These are phyloP conservation scores for Antechinus stuartii DNA, from an alignment of 2,113 vertebrate genomes.

Conservation along the genomic window DNA sequence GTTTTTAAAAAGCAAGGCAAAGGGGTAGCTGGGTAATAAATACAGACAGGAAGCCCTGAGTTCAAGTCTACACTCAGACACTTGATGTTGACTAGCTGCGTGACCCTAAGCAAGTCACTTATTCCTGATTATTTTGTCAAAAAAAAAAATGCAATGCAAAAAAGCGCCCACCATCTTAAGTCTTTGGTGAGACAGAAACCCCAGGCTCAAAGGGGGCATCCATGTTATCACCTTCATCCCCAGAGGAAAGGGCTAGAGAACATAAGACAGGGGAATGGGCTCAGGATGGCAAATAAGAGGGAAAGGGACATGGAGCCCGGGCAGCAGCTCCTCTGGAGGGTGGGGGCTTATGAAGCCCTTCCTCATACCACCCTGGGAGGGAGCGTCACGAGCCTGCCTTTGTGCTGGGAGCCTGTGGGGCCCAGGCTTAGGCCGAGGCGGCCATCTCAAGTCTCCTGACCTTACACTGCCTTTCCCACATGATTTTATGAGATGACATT, in stretches of 20 bases:
- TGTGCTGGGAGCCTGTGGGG: not conserved
- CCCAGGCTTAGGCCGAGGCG: not conserved
- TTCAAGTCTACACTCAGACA: no score
- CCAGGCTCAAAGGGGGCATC: not conserved
- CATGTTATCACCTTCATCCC: not conserved
- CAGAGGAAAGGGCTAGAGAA: not conserved
- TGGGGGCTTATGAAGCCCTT: not conserved
- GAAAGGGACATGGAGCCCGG: not conserved
- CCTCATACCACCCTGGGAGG: no score
- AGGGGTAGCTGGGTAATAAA: no score
- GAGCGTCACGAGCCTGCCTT: not conserved
- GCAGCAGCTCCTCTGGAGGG: not conserved
- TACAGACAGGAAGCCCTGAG: no score
- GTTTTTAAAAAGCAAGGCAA: no score
- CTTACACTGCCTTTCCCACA: not conserved
- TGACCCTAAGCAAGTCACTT: no score
- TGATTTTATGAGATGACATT: conserved; percentile 23
- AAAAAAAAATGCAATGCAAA: no score
- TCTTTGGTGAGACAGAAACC: not conserved
- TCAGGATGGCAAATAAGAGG: not conserved
- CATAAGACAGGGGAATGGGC: not conserved
- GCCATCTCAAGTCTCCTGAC: not conserved
- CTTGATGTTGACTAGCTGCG: no score
- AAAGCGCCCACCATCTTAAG: not conserved
- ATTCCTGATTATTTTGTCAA: no score